phyloP scores from a whole-genome alignment of 2,797 vertebrate species.

The Anguilla marmorata region DNA sequence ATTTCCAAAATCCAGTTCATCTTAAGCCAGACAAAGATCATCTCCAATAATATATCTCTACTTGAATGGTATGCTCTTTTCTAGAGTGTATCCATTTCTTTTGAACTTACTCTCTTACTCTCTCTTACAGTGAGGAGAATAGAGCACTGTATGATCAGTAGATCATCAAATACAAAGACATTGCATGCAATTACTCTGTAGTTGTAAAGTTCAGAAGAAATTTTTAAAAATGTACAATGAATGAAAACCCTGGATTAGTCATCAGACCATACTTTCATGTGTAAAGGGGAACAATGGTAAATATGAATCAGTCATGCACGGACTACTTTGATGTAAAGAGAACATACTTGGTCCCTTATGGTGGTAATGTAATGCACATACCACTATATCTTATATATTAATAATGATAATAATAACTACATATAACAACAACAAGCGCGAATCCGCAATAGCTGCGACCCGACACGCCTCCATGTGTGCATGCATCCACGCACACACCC shows the following conservation, averaged over 20 bases:
- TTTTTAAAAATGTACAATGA: slow-evolving; percentile 45
- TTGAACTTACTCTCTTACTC: background rate
- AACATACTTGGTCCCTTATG: slow-evolving; percentile 40
- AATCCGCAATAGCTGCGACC: too few species aligned
- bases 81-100: background rate
- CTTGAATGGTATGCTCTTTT: background rate
- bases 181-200: background rate
- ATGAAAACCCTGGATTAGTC: slow-evolving; percentile 44
- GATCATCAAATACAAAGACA: background rate
- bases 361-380: background rate
- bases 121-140: background rate
- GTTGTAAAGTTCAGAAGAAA: slow-evolving; percentile 44
- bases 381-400: background rate
- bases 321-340: slow-evolving; percentile 39
- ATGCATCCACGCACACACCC: too few species aligned
- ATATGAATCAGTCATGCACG: slow-evolving; percentile 19
- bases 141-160: background rate
- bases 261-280: slow-evolving; percentile 51
- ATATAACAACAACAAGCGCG: too few species aligned
- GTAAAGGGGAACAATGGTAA: background rate
- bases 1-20: background rate
- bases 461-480: too few species aligned
- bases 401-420: background rate
- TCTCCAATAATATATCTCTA: background rate
- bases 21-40: background rate